Percentiles rank a stretch among this genome's conserved stretches.
Conservation (phyloP, 2,888 invertebrate genomes). For the Hofmannophila pseudospretella region DNA sequence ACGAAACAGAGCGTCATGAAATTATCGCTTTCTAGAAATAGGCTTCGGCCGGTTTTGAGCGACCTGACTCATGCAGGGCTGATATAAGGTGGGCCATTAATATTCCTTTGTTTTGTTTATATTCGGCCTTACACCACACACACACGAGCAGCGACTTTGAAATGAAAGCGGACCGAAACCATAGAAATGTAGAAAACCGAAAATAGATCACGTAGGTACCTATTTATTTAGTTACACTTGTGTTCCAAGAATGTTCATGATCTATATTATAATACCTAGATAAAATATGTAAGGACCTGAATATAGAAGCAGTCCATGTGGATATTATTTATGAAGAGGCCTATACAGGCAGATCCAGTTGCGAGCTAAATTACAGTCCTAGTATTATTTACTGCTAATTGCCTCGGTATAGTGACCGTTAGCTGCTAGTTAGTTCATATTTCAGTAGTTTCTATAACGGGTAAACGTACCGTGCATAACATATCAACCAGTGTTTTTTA, state of each 20-base stretch:
- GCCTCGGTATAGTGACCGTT: slow-evolving; percentile 18
- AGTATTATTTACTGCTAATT: slow-evolving; percentile 30
- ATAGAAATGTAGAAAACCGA: too few relatives aligned
- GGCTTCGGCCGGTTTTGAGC: slow-evolving; percentile 19
- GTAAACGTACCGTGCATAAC: too few relatives aligned
- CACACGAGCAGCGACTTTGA: too few relatives aligned
- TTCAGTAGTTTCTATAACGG: slow-evolving; percentile 18
- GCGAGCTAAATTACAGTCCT: slow-evolving; percentile 1
- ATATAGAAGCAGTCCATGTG: too few relatives aligned
- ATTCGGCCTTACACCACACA: slow-evolving; percentile 7
- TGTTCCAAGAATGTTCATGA: too few relatives aligned
- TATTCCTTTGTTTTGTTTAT: slow-evolving; percentile 12
- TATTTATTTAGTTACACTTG: too few relatives aligned
- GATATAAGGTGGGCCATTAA: slow-evolving; percentile 9
- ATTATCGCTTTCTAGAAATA: slow-evolving; percentile 22
- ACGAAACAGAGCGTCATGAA: slow-evolving; percentile 24
- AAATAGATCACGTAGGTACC: too few relatives aligned
- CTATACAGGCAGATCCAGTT: neutral
- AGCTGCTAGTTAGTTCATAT: slow-evolving; percentile 16
- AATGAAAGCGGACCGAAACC: too few relatives aligned
- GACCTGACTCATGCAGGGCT: slow-evolving; percentile 26
- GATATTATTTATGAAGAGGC: too few relatives aligned
- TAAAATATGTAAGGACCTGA: too few relatives aligned
- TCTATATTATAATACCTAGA: too few relatives aligned
- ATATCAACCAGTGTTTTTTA: too few relatives aligned